These are phyloP conservation scores for Drosophila busckii DNA, from an alignment of 1,140 invertebrate genomes.

Conservation along the genomic window DNA sequence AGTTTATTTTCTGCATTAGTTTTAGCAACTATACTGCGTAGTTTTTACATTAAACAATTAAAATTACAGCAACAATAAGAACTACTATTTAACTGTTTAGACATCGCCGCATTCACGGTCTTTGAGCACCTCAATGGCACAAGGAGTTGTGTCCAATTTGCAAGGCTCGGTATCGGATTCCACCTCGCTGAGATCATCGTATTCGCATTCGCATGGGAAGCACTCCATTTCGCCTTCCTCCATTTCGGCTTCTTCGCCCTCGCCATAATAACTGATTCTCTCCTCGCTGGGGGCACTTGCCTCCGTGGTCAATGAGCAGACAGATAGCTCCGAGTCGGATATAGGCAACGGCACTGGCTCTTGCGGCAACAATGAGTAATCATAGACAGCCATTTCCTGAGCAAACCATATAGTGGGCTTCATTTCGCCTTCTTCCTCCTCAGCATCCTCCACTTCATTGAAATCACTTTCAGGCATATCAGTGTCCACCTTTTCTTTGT, in stretches of 20 bases:
- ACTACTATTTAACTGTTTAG: slow-evolving; percentile 4
- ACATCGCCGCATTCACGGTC: slow-evolving; percentile 42
- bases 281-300: slow-evolving; percentile 42
- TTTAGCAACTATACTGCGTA: too few relatives aligned
- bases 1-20: too few relatives aligned
- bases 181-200: slow-evolving; percentile 44
- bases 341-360: slow-evolving; percentile 83
- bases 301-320: slow-evolving; percentile 69
- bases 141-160: slow-evolving; percentile 51
- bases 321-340: slow-evolving; percentile 80
- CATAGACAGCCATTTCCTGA: slow-evolving; percentile 83
- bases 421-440: slow-evolving; percentile 59
- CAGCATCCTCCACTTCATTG: slow-evolving; percentile 79
- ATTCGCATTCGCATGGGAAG: slow-evolving; percentile 54
- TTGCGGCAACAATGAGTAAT: slow-evolving; percentile 83
- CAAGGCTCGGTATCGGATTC: slow-evolving; percentile 53
- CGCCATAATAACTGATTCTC: slow-evolving; percentile 53
- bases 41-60: too few relatives aligned
- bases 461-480: slow-evolving; percentile 80
- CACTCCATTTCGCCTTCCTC: slow-evolving; percentile 57
- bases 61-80: too few relatives aligned
- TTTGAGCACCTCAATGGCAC: slow-evolving; percentile 61
- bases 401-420: slow-evolving; percentile 82
- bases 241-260: slow-evolving; percentile 73
- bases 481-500: slow-evolving; percentile 5